These are phyloP conservation scores for Petroica traversi DNA, from an alignment of 2,113 vertebrate genomes.

Conservation along the genomic window DNA sequence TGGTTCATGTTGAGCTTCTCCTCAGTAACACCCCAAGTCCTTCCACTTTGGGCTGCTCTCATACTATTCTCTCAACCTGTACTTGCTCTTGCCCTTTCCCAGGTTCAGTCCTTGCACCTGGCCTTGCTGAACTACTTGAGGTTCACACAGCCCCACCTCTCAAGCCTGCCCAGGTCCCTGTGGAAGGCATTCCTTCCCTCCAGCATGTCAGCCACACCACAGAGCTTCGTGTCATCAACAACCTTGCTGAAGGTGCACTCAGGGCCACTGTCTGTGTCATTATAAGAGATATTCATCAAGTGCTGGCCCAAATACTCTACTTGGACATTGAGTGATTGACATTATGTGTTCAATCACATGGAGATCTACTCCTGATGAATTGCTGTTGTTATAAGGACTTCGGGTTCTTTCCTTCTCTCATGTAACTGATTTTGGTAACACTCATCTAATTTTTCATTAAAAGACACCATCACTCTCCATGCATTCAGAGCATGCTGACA, in stretches of 20 bases:
- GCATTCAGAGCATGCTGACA: background rate
- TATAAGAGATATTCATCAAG: background rate
- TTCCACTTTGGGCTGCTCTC: background rate
- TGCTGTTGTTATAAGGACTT: background rate
- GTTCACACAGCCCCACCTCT: background rate
- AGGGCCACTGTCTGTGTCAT: background rate
- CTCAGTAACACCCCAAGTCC: background rate
- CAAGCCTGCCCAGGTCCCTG: background rate
- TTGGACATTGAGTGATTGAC: background rate
- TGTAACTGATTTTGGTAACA: background rate
- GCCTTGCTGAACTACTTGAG: rapidly evolving
- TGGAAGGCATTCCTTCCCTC: background rate
- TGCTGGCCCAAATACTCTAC: background rate
- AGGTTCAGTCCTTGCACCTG: background rate
- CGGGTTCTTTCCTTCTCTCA: background rate
- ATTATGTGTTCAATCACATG: background rate
- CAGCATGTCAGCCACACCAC: background rate
- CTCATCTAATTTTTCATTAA: background rate
- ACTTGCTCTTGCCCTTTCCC: background rate
- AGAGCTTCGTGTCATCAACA: background rate
- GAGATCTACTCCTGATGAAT: background rate
- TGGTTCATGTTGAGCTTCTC: background rate
- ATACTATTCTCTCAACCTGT: background rate
- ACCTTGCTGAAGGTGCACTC: background rate
- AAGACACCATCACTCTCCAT: background rate